Percentiles rank a stretch among this genome's conserved stretches.
Conservation (phyloP, 1,140 invertebrate species). For the Galendromus occidentalis region DNA sequence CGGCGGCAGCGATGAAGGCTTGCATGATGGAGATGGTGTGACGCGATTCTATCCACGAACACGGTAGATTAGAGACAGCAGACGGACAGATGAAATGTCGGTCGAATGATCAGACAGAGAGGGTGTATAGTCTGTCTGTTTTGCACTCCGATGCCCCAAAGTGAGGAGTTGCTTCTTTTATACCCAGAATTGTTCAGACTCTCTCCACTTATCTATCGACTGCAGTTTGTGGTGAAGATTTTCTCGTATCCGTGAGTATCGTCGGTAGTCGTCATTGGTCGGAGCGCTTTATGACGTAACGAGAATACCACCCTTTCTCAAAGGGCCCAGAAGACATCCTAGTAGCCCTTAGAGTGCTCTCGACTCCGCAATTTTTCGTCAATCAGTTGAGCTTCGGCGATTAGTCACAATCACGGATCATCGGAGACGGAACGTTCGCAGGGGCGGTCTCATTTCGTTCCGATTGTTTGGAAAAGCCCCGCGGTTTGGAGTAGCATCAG, state of each 20-base stretch:
- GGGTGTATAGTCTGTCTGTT: no score
- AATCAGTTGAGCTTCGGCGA: no score
- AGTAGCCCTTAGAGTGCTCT: not conserved
- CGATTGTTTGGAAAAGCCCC: no score
- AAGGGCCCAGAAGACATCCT: not conserved
- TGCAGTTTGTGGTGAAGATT: not conserved
- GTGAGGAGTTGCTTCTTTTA: not conserved
- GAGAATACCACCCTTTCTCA: not conserved
- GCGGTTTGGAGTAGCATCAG: no score
- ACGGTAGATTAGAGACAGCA: no score
- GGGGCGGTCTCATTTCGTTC: no score
- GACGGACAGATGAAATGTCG: no score
- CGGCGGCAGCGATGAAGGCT: not conserved
- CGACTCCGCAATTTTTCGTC: not conserved
- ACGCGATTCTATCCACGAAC: no score
- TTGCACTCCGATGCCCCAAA: not conserved
- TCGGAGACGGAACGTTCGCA: no score
- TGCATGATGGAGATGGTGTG: not conserved
- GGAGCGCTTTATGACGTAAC: constrained; percentile 2
- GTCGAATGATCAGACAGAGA: no score
- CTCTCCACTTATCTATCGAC: not conserved
- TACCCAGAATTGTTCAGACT: not conserved
- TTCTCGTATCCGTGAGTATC: not conserved
- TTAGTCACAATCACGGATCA: no score
- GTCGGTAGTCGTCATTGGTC: not conserved